These are phyloP conservation scores for Hetaerina titia DNA, from an alignment of 2,888 invertebrate genomes.

Conservation along the genomic window DNA sequence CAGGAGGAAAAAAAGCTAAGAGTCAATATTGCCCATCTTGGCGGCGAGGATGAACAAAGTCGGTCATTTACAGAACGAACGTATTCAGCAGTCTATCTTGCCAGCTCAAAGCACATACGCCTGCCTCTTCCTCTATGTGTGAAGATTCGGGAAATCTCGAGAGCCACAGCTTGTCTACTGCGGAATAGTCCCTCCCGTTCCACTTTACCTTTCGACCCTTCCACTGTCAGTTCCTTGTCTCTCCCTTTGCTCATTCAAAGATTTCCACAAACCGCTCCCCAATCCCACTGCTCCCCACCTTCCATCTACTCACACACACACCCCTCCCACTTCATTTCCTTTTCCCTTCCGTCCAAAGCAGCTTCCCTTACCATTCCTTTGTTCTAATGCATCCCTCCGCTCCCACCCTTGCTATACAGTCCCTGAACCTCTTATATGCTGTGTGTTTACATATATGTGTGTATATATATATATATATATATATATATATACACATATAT, in stretches of 20 bases:
- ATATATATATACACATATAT: background rate
- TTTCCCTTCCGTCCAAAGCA: slow-evolving; percentile 50
- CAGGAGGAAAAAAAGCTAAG: background rate
- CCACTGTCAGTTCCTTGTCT: slow-evolving; percentile 15
- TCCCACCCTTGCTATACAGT: background rate
- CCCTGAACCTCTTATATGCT: slow-evolving; percentile 1
- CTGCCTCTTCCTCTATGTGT: background rate
- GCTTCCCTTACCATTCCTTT: slow-evolving; percentile 49
- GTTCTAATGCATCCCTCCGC: slow-evolving; percentile 48
- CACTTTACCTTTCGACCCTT: slow-evolving; percentile 23
- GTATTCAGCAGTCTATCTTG: background rate
- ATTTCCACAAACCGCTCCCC: slow-evolving; percentile 19
- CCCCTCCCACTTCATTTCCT: slow-evolving; percentile 39
- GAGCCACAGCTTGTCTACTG: slow-evolving; percentile 32
- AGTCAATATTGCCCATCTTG: background rate
- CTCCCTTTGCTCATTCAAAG: slow-evolving; percentile 14
- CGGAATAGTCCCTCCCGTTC: background rate
- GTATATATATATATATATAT: background rate
- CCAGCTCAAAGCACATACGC: background rate
- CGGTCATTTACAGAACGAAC: slow-evolving; percentile 42
- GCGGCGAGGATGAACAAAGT: background rate
- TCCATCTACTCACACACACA: background rate
- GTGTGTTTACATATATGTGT: background rate
- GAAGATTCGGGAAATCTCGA: background rate
- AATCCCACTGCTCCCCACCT: background rate